phyloP scores from a whole-genome alignment of 2,113 vertebrate species.

The Pteronura brasiliensis region DNA sequence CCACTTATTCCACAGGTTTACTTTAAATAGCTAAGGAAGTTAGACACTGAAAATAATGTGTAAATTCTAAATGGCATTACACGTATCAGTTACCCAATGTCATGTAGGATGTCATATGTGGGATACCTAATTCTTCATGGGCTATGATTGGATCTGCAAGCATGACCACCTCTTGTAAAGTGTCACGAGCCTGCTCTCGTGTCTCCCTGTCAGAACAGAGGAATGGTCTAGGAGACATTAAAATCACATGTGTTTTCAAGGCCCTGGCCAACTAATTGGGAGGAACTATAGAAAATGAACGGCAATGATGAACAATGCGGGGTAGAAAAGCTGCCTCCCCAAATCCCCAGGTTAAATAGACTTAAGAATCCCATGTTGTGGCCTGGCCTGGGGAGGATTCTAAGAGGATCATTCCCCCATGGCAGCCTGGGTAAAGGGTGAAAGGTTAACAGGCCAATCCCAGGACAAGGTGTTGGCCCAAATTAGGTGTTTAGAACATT shows the following conservation, averaged over 20 bases:
- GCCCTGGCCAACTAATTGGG: constrained; percentile 32
- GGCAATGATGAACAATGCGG: constrained; percentile 41
- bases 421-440: constrained; percentile 58
- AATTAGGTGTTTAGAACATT: constrained; percentile 75
- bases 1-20: background rate
- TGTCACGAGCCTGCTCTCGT: background rate
- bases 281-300: constrained; percentile 51
- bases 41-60: background rate
- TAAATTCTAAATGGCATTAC: background rate
- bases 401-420: constrained; percentile 58
- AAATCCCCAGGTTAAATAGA: constrained; percentile 76
- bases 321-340: constrained; percentile 50
- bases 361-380: constrained; percentile 11
- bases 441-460: constrained; percentile 74
- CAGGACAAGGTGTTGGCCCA: constrained; percentile 70
- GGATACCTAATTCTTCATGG: background rate
- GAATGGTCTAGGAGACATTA: background rate
- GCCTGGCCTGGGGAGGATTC: constrained; percentile 16
- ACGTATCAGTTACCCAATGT: background rate
- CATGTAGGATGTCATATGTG: background rate
- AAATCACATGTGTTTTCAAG: constrained; percentile 32
- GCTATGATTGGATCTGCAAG: background rate
- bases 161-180: background rate
- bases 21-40: background rate
- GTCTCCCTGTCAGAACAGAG: background rate